Evolutionary conservation across 2,113 vertebrate species (phyloP), one percentile per base, ranked within the genome.

Genomic region (Vimba vimba): DNA sequence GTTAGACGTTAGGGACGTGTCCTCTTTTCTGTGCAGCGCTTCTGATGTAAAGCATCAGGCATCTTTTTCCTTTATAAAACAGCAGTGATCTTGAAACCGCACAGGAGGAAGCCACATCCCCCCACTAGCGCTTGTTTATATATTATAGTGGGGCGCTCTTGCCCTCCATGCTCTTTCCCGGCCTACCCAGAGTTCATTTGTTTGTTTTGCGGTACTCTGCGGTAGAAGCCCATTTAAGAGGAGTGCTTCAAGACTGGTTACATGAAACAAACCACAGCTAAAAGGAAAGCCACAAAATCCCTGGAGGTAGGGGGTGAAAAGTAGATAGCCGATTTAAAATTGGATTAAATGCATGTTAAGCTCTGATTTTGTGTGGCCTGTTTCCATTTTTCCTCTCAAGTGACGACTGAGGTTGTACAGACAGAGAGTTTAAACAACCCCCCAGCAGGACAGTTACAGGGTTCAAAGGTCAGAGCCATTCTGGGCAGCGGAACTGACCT

Each of bases 11-110:
- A 95, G 85, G 86, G 60, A 87, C 79, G 36, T 91, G 86, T 82
- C 85, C 89, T 91, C 82, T 36, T 80, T 87, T 1, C 90, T 88
- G 91, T 39, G 89, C 89, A 88, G 88, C 89, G 90, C 92, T 92
- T 90, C 91, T 93, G 87, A 89, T 90, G 82, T 60, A 90, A 93
- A 91, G 91, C 88, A 91, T 91, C 74, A 94, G 88, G 78, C 88
- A 94, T 86, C 92, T 92, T 94, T 95, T 94, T 93, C 75, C 47
- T 83, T 92, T 91, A 92, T 92, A 91, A 91, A 89, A 92, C 87
- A 86, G 21, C 82, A 88, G 80, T 84, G 90, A 89, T 64, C 59
- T 88, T 85, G 90, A 91, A 79, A 79, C 75, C 89, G 77, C 55
- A 89, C 85, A 57, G 15, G 90, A 88, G 91, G 87, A 66, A 33